Base-by-base conservation (phyloP, 2,888 invertebrate genomes). In the Agrochola circellaris region DNA sequence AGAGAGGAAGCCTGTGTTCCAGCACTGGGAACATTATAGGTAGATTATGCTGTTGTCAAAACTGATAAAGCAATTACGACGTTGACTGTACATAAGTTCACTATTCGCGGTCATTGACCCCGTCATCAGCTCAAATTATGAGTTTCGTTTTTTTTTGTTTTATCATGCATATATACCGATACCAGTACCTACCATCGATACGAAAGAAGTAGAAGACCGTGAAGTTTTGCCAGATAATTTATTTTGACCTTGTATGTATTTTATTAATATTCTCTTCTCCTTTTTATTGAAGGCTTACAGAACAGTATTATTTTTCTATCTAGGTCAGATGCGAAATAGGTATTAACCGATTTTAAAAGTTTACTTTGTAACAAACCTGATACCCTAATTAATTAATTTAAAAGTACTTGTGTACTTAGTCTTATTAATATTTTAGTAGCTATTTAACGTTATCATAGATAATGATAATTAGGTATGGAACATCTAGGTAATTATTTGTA, bases 361-460 rank as follows among this genome's bases (percentile, higher is more conserved):
- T 61, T 15, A 13, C 30, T 62, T 45, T 17, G 23, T 23, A n/a
- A 34, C 20, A 34, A 34, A n/a, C 17, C n/a, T 11, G 11, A 17
- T 34, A n/a, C n/a, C n/a, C 4, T 11, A 69, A 51, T 72, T 42
- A 8, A 45, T 45, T 20, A 1, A 0, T 26, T 17, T 17, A 70
- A 11, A 11, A 17, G 26, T 73, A 30, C 17, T 30, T 73, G 30
- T n/a, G n/a, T 38, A 26, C 9, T 73, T 20, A 38, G 56, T 58
- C 9, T 17, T 38, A 42, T 2, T 42, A 30, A 48, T 61, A 51
- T n/a, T 75, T 17, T 45, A 60, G 13, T 48, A 38, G 38, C 0
- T 38, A 30, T 60, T 20, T 54, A 64, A 23, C n/a, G n/a, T 64
- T 75, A 56, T 54, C 54, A 26, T 75, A n/a, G n/a, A n/a, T n/a